Conservation (phyloP, 2,888 invertebrate species). For the Onthophagus sagittarius region DNA sequence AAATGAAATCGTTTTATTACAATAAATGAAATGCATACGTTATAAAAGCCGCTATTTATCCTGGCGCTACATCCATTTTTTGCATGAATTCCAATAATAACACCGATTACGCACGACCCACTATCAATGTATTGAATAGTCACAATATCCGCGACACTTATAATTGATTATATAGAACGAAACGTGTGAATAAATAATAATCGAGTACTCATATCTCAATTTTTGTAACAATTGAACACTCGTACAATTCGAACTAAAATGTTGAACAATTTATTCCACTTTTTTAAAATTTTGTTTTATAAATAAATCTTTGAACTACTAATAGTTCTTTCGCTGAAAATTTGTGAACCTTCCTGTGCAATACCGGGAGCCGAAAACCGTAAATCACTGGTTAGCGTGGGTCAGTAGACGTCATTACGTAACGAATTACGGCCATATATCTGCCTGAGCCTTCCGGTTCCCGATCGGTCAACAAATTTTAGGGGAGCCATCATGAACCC, state of each 20-base stretch:
- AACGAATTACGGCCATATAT: conserved; percentile 45
- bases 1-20: not conserved
- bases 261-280: too few species aligned
- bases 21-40: not conserved
- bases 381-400: conserved; percentile 44
- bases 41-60: not conserved
- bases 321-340: not conserved
- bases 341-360: not conserved
- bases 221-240: not conserved
- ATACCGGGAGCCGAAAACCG: conserved; percentile 14
- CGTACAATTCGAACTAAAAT: not conserved
- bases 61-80: too few species aligned
- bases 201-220: not conserved
- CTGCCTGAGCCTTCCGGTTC: conserved; percentile 41
- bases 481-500: conserved; percentile 18
- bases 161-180: not conserved
- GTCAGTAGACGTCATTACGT: conserved; percentile 41
- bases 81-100: not conserved
- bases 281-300: too few species aligned
- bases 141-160: not conserved
- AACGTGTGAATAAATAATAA: not conserved
- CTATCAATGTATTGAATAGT: not conserved
- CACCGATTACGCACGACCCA: not conserved
- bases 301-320: too few species aligned
- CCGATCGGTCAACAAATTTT: conserved; percentile 37